phyloP scores from a whole-genome alignment of 2,888 invertebrate species.

The Belgica antarctica region DNA sequence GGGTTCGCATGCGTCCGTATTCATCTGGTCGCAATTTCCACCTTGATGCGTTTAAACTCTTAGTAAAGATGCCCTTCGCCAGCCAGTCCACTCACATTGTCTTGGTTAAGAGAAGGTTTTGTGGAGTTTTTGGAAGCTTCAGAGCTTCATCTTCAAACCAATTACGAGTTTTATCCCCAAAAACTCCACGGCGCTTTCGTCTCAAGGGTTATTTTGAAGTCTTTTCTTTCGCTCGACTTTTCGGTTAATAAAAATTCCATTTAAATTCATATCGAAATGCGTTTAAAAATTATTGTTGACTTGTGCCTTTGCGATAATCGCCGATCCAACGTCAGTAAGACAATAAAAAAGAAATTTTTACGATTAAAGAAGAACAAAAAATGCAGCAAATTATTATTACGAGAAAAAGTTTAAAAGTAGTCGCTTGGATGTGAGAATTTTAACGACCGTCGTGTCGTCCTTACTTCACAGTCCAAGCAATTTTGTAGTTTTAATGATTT shows the following conservation, averaged over 20 bases:
- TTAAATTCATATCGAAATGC: not conserved
- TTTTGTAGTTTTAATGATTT: not conserved
- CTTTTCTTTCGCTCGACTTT: not conserved
- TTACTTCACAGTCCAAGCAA: not conserved
- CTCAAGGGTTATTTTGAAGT: not conserved
- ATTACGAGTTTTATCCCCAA: too few relatives aligned
- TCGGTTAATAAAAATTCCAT: slow-evolving; percentile 15
- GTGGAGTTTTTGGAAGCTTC: too few relatives aligned
- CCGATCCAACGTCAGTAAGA: not conserved
- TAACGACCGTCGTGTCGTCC: not conserved
- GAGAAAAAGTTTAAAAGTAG: slow-evolving; percentile 6
- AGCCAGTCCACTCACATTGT: not conserved
- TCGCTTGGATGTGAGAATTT: not conserved
- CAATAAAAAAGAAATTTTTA: slow-evolving; percentile 21
- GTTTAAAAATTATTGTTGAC: slow-evolving; percentile 50
- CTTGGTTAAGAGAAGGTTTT: too few relatives aligned
- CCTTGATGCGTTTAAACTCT: too few relatives aligned
- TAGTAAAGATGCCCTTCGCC: too few relatives aligned
- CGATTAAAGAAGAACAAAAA: slow-evolving; percentile 18
- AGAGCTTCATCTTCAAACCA: too few relatives aligned
- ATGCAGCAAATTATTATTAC: slow-evolving; percentile 37
- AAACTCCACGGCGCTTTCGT: too few relatives aligned
- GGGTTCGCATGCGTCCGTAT: too few relatives aligned
- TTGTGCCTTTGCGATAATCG: slow-evolving; percentile 52
- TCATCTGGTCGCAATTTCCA: not conserved